These are phyloP conservation scores for Beroe forskalii DNA, from an alignment of 37 sponge, comb jelly and placozoan genomes.

Conservation along the genomic window DNA sequence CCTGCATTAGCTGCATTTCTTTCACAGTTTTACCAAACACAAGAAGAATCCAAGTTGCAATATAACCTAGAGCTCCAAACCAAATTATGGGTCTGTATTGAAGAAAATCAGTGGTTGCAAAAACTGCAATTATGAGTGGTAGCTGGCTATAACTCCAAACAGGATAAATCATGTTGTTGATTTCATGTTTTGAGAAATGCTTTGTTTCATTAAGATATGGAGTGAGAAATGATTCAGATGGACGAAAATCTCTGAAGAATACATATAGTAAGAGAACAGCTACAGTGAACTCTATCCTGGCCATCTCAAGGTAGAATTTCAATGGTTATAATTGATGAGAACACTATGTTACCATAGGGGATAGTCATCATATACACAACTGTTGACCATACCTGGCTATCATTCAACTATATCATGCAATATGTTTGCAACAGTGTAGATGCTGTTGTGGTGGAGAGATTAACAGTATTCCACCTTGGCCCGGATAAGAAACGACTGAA, in stretches of 20 bases:
- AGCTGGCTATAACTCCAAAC: slow-evolving; percentile 59
- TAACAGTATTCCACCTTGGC: no score
- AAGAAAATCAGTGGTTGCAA: slow-evolving; percentile 17
- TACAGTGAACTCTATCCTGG: not conserved
- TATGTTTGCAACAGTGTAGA: no score
- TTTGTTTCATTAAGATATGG: slow-evolving; percentile 30
- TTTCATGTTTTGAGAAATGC: slow-evolving; percentile 27
- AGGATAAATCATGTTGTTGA: slow-evolving; percentile 57
- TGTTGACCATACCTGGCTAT: no score
- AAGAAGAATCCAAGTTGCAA: slow-evolving; percentile 31
- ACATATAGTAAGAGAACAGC: slow-evolving; percentile 11
- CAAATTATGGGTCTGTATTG: slow-evolving; percentile 36
- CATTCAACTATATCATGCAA: no score
- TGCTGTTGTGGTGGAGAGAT: no score
- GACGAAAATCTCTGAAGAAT: slow-evolving; percentile 54
- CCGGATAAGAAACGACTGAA: no score
- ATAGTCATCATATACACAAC: no score
- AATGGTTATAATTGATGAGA: no score
- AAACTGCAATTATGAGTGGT: not conserved
- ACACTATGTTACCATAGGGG: no score
- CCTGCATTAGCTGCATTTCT: slow-evolving; percentile 54
- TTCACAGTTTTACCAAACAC: slow-evolving; percentile 34
- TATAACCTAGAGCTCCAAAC: slow-evolving; percentile 52
- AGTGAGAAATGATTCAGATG: slow-evolving; percentile 54
- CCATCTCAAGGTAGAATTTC: no score